These are phyloP conservation scores for Microcebus lehilahytsara DNA, from an alignment of 2,113 vertebrate genomes.

Conservation along the genomic window DNA sequence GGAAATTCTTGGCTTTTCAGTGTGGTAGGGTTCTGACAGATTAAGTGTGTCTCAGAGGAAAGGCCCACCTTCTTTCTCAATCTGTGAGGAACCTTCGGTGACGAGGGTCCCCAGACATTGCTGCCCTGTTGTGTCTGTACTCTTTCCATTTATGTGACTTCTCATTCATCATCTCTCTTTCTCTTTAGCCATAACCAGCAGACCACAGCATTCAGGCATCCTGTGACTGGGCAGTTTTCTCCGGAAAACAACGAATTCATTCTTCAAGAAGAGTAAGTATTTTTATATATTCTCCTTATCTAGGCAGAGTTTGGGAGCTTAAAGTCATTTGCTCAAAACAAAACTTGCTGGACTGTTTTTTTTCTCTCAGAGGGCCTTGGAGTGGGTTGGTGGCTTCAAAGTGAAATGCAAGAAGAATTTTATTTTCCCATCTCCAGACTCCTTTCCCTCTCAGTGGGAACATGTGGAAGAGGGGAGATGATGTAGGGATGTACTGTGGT, in stretches of 20 bases:
- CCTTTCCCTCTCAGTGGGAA: not conserved
- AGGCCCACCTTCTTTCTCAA: not conserved
- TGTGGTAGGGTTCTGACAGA: not conserved
- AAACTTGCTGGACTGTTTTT: not conserved
- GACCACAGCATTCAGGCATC: conserved; percentile 94
- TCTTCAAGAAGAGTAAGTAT: conserved; percentile 95
- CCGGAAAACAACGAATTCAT: conserved; percentile 96
- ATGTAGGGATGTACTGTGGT: not conserved
- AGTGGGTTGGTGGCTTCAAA: not conserved
- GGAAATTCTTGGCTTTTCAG: not conserved
- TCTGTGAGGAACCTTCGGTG: not conserved
- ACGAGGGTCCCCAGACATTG: not conserved
- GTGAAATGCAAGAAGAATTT: conserved; percentile 36
- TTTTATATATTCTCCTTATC: conserved; percentile 39
- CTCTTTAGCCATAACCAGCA: conserved; percentile 95
- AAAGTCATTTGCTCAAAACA: conserved; percentile 19
- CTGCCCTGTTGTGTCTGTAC: not conserved
- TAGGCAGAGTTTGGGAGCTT: not conserved
- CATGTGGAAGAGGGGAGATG: not conserved
- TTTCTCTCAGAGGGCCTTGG: not conserved
- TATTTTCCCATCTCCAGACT: not conserved
- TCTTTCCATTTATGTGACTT: conserved; percentile 46
- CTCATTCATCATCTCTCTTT: conserved; percentile 49
- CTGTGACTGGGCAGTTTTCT: conserved; percentile 96
- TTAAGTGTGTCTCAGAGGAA: not conserved